Conservation (phyloP, 2,888 invertebrate species). For the Sesia apiformis region DNA sequence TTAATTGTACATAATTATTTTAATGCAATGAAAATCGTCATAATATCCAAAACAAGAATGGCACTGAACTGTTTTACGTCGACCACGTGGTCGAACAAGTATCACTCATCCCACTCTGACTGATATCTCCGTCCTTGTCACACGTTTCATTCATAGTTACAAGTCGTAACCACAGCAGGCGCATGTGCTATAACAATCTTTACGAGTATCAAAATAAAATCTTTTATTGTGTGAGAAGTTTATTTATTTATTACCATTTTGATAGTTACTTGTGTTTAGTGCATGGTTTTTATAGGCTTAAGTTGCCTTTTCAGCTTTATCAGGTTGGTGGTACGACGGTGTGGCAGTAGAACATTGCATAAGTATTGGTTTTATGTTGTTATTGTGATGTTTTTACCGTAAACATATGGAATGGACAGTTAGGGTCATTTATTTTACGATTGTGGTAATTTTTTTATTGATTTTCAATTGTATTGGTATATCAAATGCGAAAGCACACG, state of each 20-base stretch:
- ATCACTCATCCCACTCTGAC: conserved; percentile 39
- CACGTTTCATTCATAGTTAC: conserved; percentile 61
- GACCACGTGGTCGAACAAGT: conserved; percentile 65
- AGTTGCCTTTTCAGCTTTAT: conserved; percentile 75
- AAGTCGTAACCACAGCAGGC: conserved; percentile 57
- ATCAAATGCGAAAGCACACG: neutral
- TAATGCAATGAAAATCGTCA: neutral
- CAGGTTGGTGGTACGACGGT: conserved; percentile 70
- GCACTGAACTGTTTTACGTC: conserved; percentile 50
- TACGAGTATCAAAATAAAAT: conserved; percentile 62
- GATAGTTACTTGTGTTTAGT: conserved; percentile 65
- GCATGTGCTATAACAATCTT: conserved; percentile 69
- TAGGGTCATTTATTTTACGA: conserved; percentile 52
- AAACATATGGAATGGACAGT: conserved; percentile 67
- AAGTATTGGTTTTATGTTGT: conserved; percentile 73
- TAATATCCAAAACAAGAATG: conserved; percentile 34
- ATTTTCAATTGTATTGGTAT: conserved; percentile 35
- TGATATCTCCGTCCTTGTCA: conserved; percentile 35
- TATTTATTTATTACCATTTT: conserved; percentile 67
- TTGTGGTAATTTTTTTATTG: conserved; percentile 47
- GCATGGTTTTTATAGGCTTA: conserved; percentile 74
- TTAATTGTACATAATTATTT: too few relatives aligned
- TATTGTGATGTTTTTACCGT: conserved; percentile 70
- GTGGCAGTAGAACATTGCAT: conserved; percentile 72
- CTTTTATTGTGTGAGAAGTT: conserved; percentile 63